Percentiles rank a stretch among this genome's conserved stretches.
These are phyloP conservation scores for Philotrypesis tridentata DNA, from an alignment of 1,140 invertebrate genomes.

Conservation along the genomic window DNA sequence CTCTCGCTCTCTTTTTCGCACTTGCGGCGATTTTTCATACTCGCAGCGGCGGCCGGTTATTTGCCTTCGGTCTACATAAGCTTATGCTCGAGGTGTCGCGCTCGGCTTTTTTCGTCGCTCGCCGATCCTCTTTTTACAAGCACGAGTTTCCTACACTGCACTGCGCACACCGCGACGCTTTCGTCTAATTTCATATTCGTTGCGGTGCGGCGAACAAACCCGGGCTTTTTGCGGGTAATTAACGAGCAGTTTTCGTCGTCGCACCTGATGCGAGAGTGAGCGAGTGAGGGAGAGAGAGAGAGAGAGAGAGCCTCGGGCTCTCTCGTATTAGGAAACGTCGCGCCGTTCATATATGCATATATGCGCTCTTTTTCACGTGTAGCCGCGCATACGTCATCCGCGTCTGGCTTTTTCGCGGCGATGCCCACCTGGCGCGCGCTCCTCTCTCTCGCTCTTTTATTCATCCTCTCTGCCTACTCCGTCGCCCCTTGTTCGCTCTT, in stretches of 20 bases:
- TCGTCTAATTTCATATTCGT: too few relatives aligned
- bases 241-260: not conserved
- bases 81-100: not conserved
- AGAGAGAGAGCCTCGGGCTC: too few relatives aligned
- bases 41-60: not conserved
- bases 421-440: conserved; percentile 39
- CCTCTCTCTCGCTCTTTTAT: conserved; percentile 4
- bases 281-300: too few relatives aligned
- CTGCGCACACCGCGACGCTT: too few relatives aligned
- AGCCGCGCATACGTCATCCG: not conserved
- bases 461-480: conserved; percentile 51
- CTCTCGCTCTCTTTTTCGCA: conserved; percentile 23
- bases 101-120: not conserved
- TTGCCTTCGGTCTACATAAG: not conserved
- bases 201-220: not conserved
- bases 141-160: too few relatives aligned
- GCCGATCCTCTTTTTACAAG: too few relatives aligned
- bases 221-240: conserved; percentile 14
- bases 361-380: not conserved
- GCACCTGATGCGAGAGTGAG: too few relatives aligned
- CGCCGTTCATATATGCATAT: too few relatives aligned
- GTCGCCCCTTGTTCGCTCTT: conserved; percentile 42
- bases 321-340: not conserved
- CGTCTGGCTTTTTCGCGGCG: conserved; percentile 7
- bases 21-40: conserved; percentile 29